These are phyloP conservation scores for Caenorhabditis macrosperma DNA, from an alignment of 2,888 invertebrate species.

Conservation along the genomic window DNA sequence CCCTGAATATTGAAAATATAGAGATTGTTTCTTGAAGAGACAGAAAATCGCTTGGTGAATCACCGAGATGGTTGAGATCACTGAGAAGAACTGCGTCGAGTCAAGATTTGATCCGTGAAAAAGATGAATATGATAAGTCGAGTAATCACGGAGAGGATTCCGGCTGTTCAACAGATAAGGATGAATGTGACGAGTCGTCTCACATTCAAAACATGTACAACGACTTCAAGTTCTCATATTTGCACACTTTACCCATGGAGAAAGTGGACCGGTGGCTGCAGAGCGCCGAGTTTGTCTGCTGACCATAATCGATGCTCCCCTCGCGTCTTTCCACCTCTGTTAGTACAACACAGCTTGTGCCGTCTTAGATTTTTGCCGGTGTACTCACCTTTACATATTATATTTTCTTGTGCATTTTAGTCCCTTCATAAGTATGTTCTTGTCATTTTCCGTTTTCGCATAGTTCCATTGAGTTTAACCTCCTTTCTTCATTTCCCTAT, in stretches of 20 bases:
- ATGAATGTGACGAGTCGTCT: background rate
- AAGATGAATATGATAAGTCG: conserved; percentile 9
- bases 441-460: background rate
- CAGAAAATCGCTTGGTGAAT: background rate
- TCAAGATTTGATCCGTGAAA: conserved; percentile 35
- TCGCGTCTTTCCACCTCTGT: background rate
- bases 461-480: conserved; percentile 5
- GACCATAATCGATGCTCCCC: background rate
- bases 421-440: conserved; percentile 26
- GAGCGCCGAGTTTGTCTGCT: conserved; percentile 55
- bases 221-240: conserved; percentile 54
- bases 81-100: conserved; percentile 58
- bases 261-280: conserved; percentile 60
- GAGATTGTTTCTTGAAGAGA: conserved; percentile 5
- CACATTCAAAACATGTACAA: conserved; percentile 59
- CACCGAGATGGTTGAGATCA: conserved; percentile 51
- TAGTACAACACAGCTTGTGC: conserved; percentile 5
- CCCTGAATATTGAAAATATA: background rate
- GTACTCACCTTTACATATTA: background rate
- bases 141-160: conserved; percentile 25
- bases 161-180: conserved; percentile 44
- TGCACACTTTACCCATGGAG: conserved; percentile 55
- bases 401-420: conserved; percentile 17
- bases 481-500: background rate
- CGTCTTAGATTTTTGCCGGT: background rate